Conservation (phyloP, 2,888 invertebrate species). For the Tipula lateralis region DNA sequence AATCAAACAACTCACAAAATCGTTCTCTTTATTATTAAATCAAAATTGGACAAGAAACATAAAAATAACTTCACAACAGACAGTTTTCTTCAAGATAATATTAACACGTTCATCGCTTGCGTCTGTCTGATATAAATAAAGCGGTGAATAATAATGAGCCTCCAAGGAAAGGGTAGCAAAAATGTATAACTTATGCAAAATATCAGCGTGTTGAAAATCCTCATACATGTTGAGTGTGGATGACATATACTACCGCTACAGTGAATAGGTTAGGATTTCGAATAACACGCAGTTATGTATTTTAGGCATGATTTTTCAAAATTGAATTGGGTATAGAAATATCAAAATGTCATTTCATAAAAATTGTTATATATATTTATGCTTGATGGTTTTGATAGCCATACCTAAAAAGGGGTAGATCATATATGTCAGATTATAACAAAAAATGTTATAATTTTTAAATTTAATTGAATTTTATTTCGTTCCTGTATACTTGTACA, state of each 20-base stretch:
- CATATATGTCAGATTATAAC: neutral
- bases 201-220: neutral
- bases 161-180: neutral
- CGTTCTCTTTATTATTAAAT: slow-evolving; percentile 11
- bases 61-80: slow-evolving; percentile 1
- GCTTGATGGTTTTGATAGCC: slow-evolving; percentile 11
- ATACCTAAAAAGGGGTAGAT: slow-evolving; percentile 24
- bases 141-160: neutral
- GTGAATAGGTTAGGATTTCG: neutral
- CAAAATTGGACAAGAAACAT: slow-evolving; percentile 24
- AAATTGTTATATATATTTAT: neutral
- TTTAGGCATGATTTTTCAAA: neutral
- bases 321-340: slow-evolving; percentile 11
- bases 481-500: neutral
- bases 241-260: neutral
- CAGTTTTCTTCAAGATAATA: neutral
- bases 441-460: slow-evolving; percentile 1
- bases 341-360: slow-evolving; percentile 19
- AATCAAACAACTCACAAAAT: slow-evolving; percentile 11
- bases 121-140: neutral
- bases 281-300: neutral
- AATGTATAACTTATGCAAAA: neutral
- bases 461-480: slow-evolving; percentile 13
- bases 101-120: neutral
- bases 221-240: neutral